A percentile compares a stretch with the other conserved stretches of the same genome.
phyloP scores from a whole-genome alignment of 2,888 invertebrate species.

The Acanthosepion lycidas region DNA sequence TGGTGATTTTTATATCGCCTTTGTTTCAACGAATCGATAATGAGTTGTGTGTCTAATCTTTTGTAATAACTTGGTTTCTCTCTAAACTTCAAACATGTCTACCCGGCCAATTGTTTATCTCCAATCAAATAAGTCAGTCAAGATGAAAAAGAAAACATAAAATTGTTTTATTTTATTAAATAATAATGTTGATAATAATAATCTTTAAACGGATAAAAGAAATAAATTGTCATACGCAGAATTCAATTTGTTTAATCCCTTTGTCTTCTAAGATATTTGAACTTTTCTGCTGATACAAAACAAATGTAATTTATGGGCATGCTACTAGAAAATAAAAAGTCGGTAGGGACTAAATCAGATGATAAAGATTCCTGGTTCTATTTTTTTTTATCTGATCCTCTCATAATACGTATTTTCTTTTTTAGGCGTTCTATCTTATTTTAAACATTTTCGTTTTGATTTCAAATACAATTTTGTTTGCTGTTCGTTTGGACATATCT shows the following conservation, averaged over 20 bases:
- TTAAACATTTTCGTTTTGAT: too few relatives aligned
- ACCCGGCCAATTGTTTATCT: not conserved
- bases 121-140: not conserved
- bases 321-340: too few relatives aligned
- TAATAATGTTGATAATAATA: not conserved
- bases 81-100: not conserved
- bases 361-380: too few relatives aligned
- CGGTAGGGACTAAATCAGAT: too few relatives aligned
- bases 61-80: not conserved
- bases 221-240: not conserved
- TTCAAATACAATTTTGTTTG: too few relatives aligned
- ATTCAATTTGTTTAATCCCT: not conserved
- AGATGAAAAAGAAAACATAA: not conserved
- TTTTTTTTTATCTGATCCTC: too few relatives aligned
- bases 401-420: too few relatives aligned
- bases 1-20: not conserved
- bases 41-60: not conserved
- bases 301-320: too few relatives aligned
- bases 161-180: not conserved
- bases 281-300: too few relatives aligned
- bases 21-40: not conserved
- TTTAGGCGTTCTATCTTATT: too few relatives aligned
- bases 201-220: not conserved
- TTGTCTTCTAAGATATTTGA: too few relatives aligned
- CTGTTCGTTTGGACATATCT: too few relatives aligned